These are phyloP conservation scores for Leptothorax acervorum DNA, from an alignment of 2,888 invertebrate genomes.

Conservation along the genomic window DNA sequence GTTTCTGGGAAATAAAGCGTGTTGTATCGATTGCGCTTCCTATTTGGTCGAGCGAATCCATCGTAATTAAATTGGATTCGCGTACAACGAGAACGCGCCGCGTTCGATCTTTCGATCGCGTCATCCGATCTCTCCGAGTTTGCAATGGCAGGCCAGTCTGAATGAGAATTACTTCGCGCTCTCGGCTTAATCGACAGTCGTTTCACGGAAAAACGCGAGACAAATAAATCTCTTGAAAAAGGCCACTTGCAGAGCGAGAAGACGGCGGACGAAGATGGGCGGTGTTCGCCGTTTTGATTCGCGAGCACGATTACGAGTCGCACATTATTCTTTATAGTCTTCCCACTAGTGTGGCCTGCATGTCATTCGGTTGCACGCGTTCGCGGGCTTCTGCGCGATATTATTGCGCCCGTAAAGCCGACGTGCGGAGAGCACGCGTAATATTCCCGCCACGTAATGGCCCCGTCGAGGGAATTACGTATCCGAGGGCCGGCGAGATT, in stretches of 20 bases:
- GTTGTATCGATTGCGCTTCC: neutral
- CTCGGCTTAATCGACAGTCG: constrained; percentile 19
- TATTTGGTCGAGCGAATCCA: constrained; percentile 9
- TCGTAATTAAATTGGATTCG: constrained; percentile 1
- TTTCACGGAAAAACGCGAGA: constrained; percentile 26
- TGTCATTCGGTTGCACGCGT: constrained; percentile 27
- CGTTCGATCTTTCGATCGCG: neutral
- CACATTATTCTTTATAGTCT: constrained; percentile 53
- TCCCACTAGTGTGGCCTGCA: constrained; percentile 39
- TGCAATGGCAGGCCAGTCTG: neutral
- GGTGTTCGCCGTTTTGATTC: constrained; percentile 39
- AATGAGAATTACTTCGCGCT: constrained; percentile 17
- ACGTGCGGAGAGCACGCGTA: constrained; percentile 17
- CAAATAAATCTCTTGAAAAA: constrained; percentile 41
- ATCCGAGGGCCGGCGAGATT: constrained; percentile 62
- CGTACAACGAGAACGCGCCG: neutral
- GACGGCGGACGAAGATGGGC: constrained; percentile 1
- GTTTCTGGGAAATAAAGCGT: neutral
- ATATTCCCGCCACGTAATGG: constrained; percentile 42
- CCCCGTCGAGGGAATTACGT: constrained; percentile 57
- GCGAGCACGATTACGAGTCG: constrained; percentile 35
- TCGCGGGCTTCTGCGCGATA: constrained; percentile 31
- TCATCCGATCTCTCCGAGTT: neutral
- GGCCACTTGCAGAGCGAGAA: neutral
- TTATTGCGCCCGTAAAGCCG: constrained; percentile 44